Conservation (phyloP, 2,797 vertebrate genomes). For the Scleropages formosus region DNA sequence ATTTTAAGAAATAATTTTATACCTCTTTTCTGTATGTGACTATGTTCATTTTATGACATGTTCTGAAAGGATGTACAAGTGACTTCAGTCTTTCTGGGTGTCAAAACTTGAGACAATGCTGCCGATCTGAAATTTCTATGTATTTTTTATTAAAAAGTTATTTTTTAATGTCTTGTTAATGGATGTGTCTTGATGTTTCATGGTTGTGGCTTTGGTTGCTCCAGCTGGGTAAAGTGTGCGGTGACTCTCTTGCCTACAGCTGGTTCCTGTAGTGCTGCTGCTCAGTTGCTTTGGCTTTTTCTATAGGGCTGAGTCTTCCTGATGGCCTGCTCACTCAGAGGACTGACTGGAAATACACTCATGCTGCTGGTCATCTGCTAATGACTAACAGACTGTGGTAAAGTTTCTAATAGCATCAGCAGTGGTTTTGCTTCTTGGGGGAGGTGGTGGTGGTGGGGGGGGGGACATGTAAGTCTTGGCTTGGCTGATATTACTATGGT, state of each 20-base stretch:
- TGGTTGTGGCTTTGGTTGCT: background rate
- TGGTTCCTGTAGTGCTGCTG: background rate
- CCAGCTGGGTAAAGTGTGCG: background rate
- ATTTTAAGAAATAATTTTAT: no score
- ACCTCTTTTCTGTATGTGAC: background rate
- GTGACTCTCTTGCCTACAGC: background rate
- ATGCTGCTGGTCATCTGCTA: no score
- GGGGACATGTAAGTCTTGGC: no score
- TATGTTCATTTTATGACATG: constrained; percentile 9
- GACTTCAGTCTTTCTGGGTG: constrained; percentile 42
- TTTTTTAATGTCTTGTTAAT: constrained; percentile 58
- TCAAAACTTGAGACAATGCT: constrained; percentile 59
- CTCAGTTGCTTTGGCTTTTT: no score
- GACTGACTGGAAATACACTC: no score
- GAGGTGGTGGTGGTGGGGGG: no score
- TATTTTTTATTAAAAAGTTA: constrained; percentile 76
- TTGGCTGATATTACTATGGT: no score
- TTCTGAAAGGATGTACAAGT: constrained; percentile 55
- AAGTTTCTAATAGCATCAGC: no score
- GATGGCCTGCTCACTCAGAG: no score
- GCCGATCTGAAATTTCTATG: constrained; percentile 57
- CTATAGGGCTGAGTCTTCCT: no score
- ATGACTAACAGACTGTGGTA: no score
- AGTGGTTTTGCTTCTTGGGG: no score
- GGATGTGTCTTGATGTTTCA: constrained; percentile 35